Base-by-base conservation (phyloP, 2,888 invertebrate species). In the Orchestes rusci region DNA sequence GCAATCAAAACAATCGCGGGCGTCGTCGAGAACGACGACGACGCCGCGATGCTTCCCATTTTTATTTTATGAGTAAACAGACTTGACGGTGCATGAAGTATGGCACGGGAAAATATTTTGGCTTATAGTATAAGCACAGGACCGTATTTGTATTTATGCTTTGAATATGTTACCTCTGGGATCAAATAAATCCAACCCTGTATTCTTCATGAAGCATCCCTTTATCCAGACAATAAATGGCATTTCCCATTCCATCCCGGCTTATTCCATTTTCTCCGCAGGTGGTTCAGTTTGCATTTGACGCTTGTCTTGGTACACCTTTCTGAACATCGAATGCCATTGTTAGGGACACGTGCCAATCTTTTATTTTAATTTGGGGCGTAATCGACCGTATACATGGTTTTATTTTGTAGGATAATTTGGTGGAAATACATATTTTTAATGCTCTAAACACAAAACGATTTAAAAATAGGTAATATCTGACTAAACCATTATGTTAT, bases 241-340 rank as follows among this genome's bases (percentile, higher is more conserved):
- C 39, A 30, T 44, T 48, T 45, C 40, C 48, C 29, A 44, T 44
- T 44, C n/a, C n/a, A n/a, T n/a, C n/a, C n/a, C n/a, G n/a, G n/a
- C n/a, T n/a, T n/a, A n/a, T n/a, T n/a, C n/a, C n/a, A n/a, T n/a
- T n/a, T 16, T 16, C 39, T 43, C 48, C 16, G 44, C 45, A 48
- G 48, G 48, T 48, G 48, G 48, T 35, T 28, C 38, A 16, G 8
- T 23, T 41, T 48, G 48, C 32, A 38, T 17, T 30, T 48, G 48
- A 45, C 48, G 41, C n/a, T n/a, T n/a, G n/a, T 48, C 44, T 39
- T 39, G 37, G 44, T 45, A 48, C 45, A 48, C 48, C 44, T 45
- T 35, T 44, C 38, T 38, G 48, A 41, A 41, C 48, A 41, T 48
- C 44, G 48, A 44, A 44, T 40, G 45, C 47, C 43, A 43, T 47